These are phyloP conservation scores for Zygothrica quintamaculata DNA, from an alignment of 2,888 invertebrate genomes.

Conservation along the genomic window DNA sequence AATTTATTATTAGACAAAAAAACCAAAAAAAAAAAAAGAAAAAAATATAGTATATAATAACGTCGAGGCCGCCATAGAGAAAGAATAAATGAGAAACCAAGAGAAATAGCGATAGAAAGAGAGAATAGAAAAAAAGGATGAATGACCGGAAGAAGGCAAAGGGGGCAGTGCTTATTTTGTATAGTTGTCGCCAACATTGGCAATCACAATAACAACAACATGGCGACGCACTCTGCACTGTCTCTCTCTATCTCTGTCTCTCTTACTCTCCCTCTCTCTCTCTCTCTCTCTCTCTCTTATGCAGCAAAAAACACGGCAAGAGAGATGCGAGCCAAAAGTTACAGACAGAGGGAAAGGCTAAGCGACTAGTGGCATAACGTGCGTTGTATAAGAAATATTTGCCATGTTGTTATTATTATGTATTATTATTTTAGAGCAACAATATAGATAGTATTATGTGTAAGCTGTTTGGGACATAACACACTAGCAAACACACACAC, in stretches of 20 bases:
- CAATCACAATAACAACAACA: constrained; percentile 19
- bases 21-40: too few species aligned
- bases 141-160: constrained; percentile 2
- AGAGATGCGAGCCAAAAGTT: background rate
- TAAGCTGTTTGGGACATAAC: constrained; percentile 2
- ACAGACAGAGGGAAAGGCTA: background rate
- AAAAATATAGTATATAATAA: too few species aligned
- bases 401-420: constrained; percentile 67
- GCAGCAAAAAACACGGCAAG: constrained; percentile 3
- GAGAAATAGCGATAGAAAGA: constrained; percentile 2
- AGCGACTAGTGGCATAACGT: constrained; percentile 2
- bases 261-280: background rate
- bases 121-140: constrained; percentile 1
- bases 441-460: constrained; percentile 41
- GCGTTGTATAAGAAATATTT: constrained; percentile 52
- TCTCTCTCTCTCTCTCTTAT: background rate
- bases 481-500: constrained; percentile 13
- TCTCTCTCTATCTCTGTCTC: background rate
- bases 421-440: constrained; percentile 57
- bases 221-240: constrained; percentile 5
- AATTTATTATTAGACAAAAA: constrained; percentile 75
- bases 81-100: constrained; percentile 6
- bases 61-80: constrained; percentile 57
- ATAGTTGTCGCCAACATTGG: constrained; percentile 47
- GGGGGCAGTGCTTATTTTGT: constrained; percentile 31